phyloP scores from a whole-genome alignment of 2,888 invertebrate genomes.

The Acleris emargana region DNA sequence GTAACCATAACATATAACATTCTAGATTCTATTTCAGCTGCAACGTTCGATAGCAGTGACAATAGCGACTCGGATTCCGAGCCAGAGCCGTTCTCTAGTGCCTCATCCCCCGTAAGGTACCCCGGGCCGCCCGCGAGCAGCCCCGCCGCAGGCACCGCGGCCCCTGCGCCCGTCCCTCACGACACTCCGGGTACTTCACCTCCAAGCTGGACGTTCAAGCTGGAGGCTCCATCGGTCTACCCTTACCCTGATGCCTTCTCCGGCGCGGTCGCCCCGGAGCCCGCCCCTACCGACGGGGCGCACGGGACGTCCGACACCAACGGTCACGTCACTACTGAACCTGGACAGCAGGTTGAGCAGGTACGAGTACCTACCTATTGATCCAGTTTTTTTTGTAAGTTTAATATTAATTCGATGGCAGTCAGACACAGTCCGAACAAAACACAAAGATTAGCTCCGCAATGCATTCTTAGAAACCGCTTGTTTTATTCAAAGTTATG shows the following conservation, averaged over 20 bases:
- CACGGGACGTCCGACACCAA: constrained; percentile 1
- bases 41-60: constrained; percentile 74
- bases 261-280: neutral
- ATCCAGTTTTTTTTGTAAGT: neutral
- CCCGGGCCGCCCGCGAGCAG: neutral
- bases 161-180: neutral
- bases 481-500: no score
- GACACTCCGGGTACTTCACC: neutral
- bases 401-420: neutral
- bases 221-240: neutral
- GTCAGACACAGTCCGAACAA: no score
- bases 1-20: neutral
- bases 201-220: no score
- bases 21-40: constrained; percentile 48
- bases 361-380: no score
- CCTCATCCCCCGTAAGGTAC: neutral
- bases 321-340: constrained; percentile 7
- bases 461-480: no score
- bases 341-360: constrained; percentile 4
- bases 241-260: neutral
- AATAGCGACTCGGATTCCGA: constrained; percentile 68
- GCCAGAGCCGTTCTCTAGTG: constrained; percentile 33
- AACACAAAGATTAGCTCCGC: no score
- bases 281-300: neutral
- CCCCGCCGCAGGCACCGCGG: constrained; percentile 4